Percentiles rank a stretch among this genome's conserved stretches.
These are phyloP conservation scores for Barypeithes pellucidus DNA, from an alignment of 2,888 invertebrate genomes.

Conservation along the genomic window DNA sequence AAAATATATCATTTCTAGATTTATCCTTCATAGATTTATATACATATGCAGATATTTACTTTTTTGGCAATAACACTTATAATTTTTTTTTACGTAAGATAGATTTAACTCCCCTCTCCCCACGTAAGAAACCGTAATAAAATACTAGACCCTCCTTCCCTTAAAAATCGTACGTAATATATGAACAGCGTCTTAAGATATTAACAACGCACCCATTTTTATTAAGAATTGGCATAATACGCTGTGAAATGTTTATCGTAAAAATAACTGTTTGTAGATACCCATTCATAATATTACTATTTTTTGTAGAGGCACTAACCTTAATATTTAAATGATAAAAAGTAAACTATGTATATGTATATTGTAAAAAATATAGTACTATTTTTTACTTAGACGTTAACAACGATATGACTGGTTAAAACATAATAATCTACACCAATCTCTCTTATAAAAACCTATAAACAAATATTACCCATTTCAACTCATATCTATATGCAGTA, in stretches of 20 bases:
- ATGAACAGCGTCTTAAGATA: no score
- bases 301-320: constrained; percentile 42
- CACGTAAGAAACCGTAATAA: no score
- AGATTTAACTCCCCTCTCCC: no score
- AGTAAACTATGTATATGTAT: constrained; percentile 38
- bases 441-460: background rate
- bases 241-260: constrained; percentile 41
- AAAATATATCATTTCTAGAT: no score
- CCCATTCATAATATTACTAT: constrained; percentile 35
- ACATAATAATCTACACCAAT: constrained; percentile 20
- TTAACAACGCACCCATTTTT: no score
- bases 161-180: no score
- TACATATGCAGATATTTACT: background rate
- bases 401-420: constrained; percentile 41
- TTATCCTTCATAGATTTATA: no score
- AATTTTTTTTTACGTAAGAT: no score
- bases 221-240: constrained; percentile 14
- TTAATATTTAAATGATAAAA: constrained; percentile 23
- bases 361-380: constrained; percentile 48
- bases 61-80: background rate
- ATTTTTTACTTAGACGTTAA: constrained; percentile 47
- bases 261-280: constrained; percentile 32
- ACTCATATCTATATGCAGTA: constrained; percentile 6
- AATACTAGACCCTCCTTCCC: no score
- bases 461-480: constrained; percentile 10